Evolutionary conservation across 2,888 invertebrate species (phyloP).

Genomic region (Hirtodrosophila trivittata): DNA sequence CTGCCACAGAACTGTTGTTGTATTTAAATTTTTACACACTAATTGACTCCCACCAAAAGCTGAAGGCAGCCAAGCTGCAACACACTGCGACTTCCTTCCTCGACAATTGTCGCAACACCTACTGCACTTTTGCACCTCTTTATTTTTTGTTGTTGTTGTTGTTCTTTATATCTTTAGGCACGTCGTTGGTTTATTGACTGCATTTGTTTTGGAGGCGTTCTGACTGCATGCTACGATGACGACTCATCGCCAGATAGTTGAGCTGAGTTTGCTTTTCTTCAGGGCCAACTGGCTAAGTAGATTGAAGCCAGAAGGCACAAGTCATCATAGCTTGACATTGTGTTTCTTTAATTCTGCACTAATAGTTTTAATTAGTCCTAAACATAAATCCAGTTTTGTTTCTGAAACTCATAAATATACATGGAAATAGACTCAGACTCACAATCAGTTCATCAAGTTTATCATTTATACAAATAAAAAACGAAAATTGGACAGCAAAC

Average conservation of each 20-base stretch:
- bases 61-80: conserved; percentile 47
- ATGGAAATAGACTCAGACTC: conserved; percentile 6
- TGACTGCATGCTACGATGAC: conserved; percentile 32
- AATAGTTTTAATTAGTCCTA: conserved; percentile 62
- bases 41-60: conserved; percentile 73
- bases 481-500: too few species aligned
- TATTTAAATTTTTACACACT: conserved; percentile 63
- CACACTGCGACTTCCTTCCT: conserved; percentile 69
- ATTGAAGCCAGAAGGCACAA: conserved; percentile 1
- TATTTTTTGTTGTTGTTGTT: conserved; percentile 8
- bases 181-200: conserved; percentile 46
- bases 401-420: conserved; percentile 34
- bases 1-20: conserved; percentile 16
- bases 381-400: conserved; percentile 40
- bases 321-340: conserved; percentile 58
- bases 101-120: conserved; percentile 72
- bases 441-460: conserved; percentile 3
- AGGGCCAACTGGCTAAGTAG: conserved; percentile 40
- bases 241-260: conserved; percentile 50
- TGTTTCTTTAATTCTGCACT: conserved; percentile 60
- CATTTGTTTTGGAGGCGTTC: conserved; percentile 55
- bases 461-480: conserved; percentile 12
- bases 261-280: conserved; percentile 14
- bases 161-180: conserved; percentile 34
- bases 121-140: conserved; percentile 47